Evolutionary conservation across 2,888 invertebrate genomes (phyloP), one percentile per base, ranked within the genome.

Genomic region (Eupeodes latifasciatus): DNA sequence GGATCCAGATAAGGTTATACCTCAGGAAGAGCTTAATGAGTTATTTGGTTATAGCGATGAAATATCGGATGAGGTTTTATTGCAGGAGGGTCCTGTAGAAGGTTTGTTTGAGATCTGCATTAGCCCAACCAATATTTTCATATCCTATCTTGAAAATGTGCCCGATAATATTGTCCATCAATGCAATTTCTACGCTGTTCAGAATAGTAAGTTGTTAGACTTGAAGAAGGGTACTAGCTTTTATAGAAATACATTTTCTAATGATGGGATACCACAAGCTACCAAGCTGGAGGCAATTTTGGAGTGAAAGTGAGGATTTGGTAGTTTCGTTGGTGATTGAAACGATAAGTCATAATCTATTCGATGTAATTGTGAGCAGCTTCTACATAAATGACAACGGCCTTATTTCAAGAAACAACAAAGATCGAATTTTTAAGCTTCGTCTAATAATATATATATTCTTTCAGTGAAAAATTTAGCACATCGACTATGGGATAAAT

Each of bases 281-380:
- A 69, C 75, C 79, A 16, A 82, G 75, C 72, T 86, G 85, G 74
- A 72, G 75, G 62, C 80, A 78, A 27, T 84, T 79, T 69, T 84
- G 71, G 88, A 66, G 59, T 55, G 66, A 78, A 66, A 76, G 76
- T 61, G 34, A 75, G 59, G 77, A 80, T 66, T 74, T 79, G 47
- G 47, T 9, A 72, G 62, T 79, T 53, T 57, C 76, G 9, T 62
- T 89, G 51, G 76, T 89, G 47, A 61, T 64, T 7, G 75, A 69
- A 69, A 78, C 84, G 27, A 88, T 78, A 74, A 81, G 78, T 51
- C 57, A 2, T 2, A 27, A 27, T 27, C 27, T 2, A 27, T 27
- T 27, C 27, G 3, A 27, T 27, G 27, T 27, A 34, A 59, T 59
- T 59, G 12, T 59, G 34, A 59, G 59, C 34, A 59, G 14, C 34